These are phyloP conservation scores for Apteryx mantelli DNA, from an alignment of 2,113 vertebrate species.

Conservation along the genomic window DNA sequence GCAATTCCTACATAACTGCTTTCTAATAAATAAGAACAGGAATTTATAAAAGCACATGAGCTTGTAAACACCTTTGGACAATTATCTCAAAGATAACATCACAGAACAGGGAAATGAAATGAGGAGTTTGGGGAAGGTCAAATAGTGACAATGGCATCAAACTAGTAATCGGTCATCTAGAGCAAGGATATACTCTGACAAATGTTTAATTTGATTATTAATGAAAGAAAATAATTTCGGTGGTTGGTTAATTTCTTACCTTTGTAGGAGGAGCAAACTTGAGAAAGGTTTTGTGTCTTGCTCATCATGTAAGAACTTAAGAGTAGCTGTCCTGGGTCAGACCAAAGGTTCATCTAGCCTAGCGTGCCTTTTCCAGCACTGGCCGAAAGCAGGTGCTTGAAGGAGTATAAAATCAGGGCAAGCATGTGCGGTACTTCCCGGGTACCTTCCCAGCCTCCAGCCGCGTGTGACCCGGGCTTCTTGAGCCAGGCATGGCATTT, in stretches of 20 bases:
- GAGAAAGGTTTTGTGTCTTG: background rate
- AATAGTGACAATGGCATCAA: background rate
- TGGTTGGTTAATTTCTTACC: background rate
- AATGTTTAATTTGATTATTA: background rate
- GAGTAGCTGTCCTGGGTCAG: background rate
- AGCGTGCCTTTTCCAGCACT: background rate
- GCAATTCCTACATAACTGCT: too few relatives aligned
- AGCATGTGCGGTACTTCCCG: background rate
- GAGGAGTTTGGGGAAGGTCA: background rate
- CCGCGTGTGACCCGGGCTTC: background rate
- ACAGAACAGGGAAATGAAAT: background rate
- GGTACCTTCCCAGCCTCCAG: background rate
- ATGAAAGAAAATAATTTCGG: background rate
- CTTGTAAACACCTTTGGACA: background rate
- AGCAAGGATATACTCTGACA: background rate
- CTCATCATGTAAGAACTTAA: background rate
- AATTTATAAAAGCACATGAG: background rate
- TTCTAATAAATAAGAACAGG: too few relatives aligned
- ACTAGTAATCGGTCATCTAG: background rate
- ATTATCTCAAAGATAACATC: background rate
- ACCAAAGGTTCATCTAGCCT: background rate
- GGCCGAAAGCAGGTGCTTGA: background rate
- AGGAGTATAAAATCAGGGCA: background rate
- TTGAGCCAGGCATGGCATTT: background rate
- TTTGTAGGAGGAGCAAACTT: background rate